phyloP scores from a whole-genome alignment of 1,140 invertebrate species.

The Diorhabda elongata region DNA sequence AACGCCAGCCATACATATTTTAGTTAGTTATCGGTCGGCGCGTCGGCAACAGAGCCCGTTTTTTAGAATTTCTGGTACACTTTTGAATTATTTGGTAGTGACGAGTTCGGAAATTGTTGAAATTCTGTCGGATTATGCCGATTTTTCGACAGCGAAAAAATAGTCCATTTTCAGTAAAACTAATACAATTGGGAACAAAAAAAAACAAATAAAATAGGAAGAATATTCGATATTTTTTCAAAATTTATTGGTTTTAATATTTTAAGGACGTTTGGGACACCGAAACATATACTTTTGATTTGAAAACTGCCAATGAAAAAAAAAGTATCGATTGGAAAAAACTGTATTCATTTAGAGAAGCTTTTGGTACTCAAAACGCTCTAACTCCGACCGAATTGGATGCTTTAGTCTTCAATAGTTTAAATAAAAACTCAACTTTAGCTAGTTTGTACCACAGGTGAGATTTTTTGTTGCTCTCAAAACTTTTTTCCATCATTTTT shows the following conservation, averaged over 20 bases:
- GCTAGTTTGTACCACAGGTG: too few species aligned
- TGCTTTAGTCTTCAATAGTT: too few species aligned
- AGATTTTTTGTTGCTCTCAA: too few species aligned
- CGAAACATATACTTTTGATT: conserved; percentile 71
- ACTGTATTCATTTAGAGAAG: conserved; percentile 64
- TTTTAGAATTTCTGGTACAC: too few species aligned
- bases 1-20: too few species aligned
- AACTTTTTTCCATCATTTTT: too few species aligned
- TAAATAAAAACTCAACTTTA: too few species aligned
- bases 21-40: too few species aligned
- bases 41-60: too few species aligned
- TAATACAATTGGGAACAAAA: neutral
- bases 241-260: neutral
- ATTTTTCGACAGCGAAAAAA: neutral
- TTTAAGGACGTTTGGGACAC: conserved; percentile 62
- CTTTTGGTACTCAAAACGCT: conserved; percentile 51
- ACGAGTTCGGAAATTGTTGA: neutral
- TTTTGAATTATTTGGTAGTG: neutral
- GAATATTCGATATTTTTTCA: neutral
- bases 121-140: too few species aligned
- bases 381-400: too few species aligned
- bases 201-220: neutral
- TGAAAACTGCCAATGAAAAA: conserved; percentile 68
- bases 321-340: conserved; percentile 56
- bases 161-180: neutral